phyloP scores from a whole-genome alignment of 1,140 invertebrate species.

The Zeugodacus cucurbitae region DNA sequence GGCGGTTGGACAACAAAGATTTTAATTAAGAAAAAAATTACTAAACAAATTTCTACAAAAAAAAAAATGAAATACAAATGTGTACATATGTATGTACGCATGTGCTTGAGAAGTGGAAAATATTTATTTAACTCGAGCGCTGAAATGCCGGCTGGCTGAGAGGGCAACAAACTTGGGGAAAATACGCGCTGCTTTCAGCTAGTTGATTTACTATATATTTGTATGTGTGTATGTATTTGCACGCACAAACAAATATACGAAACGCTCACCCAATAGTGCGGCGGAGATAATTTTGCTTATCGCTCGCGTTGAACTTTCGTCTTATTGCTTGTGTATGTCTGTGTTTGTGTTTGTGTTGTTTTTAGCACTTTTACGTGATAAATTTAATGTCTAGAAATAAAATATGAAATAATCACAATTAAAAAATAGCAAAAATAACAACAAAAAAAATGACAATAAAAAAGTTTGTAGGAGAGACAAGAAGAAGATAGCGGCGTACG shows the following conservation, averaged over 20 bases:
- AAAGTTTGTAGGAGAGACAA: neutral
- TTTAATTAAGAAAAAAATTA: slow-evolving; percentile 30
- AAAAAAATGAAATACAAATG: neutral
- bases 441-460: no score
- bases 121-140: neutral
- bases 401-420: neutral
- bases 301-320: slow-evolving; percentile 30
- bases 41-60: neutral
- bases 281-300: slow-evolving; percentile 33
- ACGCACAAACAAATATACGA: neutral
- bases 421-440: neutral
- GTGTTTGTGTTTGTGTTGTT: neutral
- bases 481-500: neutral
- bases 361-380: slow-evolving; percentile 13
- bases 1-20: neutral
- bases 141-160: neutral
- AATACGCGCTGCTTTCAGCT: neutral
- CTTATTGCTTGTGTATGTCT: neutral
- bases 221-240: neutral
- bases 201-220: neutral
- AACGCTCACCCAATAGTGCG: neutral
- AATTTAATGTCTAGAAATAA: slow-evolving; percentile 36
- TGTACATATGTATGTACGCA: neutral
- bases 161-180: neutral
- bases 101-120: neutral